Evolutionary conservation across 1,140 invertebrate species (phyloP).

Genomic region (Zaprionus gabonicus): DNA sequence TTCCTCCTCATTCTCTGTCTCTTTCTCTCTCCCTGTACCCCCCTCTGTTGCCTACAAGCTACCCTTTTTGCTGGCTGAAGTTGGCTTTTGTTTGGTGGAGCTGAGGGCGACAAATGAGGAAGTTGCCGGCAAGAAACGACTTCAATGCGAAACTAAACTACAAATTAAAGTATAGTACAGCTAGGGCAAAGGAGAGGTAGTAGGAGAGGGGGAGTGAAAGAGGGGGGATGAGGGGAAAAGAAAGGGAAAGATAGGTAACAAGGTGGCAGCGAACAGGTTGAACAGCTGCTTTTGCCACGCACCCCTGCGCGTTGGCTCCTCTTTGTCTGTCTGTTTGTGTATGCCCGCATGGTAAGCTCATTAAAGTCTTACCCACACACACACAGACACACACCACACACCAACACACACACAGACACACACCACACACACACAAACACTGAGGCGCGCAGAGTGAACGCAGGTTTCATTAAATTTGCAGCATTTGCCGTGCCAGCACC

Average conservation of each 20-base stretch:
- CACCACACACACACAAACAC: background rate
- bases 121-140: conserved; percentile 41
- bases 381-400: conserved; percentile 11
- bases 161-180: conserved; percentile 42
- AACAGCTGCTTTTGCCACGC: conserved; percentile 2
- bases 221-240: background rate
- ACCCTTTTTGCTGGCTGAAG: conserved; percentile 16
- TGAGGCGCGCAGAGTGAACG: background rate
- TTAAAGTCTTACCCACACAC: conserved; percentile 48
- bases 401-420: background rate
- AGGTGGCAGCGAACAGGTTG: conserved; percentile 2
- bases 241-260: background rate
- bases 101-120: conserved; percentile 51
- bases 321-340: conserved; percentile 15
- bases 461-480: conserved; percentile 54
- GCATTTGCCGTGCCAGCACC: conserved; percentile 27
- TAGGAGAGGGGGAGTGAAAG: background rate
- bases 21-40: background rate
- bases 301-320: background rate
- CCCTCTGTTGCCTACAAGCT: background rate
- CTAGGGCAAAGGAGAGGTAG: background rate
- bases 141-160: conserved; percentile 48
- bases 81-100: conserved; percentile 35
- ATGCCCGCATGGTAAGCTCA: conserved; percentile 52
- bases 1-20: background rate